A percentile compares a stretch with the other conserved stretches of the same genome.
These are phyloP conservation scores for Lasaia peninsularis DNA, from an alignment of 1,140 invertebrate species.

Conservation along the genomic window DNA sequence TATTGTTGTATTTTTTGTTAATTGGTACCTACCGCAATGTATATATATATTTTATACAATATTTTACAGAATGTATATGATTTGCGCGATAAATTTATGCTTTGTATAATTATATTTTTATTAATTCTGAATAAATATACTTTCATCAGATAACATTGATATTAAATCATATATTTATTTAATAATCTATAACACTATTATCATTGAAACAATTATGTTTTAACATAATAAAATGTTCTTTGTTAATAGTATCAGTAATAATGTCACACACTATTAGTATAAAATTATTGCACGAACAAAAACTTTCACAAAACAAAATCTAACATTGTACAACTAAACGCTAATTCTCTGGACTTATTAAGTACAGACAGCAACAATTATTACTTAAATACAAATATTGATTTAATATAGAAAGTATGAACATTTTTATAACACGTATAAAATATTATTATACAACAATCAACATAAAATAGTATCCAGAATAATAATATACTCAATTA, in stretches of 20 bases:
- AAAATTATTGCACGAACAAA: neutral
- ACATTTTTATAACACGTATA: no score
- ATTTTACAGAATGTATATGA: slow-evolving; percentile 4
- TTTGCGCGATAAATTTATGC: neutral
- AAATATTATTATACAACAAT: no score
- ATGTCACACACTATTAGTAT: neutral
- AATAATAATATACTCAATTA: no score
- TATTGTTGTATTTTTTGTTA: no score
- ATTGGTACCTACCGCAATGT: neutral
- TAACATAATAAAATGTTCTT: neutral
- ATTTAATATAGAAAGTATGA: neutral
- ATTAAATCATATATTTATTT: slow-evolving; percentile 2
- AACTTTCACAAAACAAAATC: neutral
- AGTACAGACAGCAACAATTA: slow-evolving; percentile 7
- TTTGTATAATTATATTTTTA: neutral
- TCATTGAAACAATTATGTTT: neutral
- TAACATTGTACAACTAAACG: neutral
- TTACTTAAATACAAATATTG: neutral
- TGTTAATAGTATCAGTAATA: slow-evolving; percentile 7
- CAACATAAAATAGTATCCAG: no score
- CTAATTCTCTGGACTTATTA: neutral
- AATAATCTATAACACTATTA: slow-evolving; percentile 1
- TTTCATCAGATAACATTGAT: slow-evolving; percentile 2
- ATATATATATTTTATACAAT: neutral
- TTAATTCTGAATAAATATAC: neutral